Conservation (phyloP, 2,797 vertebrate species). For the Odontamblyopus lacepedii region DNA sequence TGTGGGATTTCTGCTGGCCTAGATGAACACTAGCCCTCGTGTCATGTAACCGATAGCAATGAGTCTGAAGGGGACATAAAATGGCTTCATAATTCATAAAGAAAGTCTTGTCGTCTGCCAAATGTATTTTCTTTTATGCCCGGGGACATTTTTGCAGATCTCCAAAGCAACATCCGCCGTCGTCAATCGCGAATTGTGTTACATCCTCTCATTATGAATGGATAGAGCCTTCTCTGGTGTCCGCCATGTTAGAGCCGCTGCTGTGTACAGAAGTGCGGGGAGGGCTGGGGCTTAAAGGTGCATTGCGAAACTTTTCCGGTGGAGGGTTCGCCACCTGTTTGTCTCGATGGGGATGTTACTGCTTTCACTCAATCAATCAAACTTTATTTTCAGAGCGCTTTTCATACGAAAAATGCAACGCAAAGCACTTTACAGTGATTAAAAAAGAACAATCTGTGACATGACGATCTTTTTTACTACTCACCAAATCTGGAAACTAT, state of each 20-base stretch:
- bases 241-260: slow-evolving; percentile 33
- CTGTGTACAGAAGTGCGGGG: slow-evolving; percentile 38
- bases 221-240: slow-evolving; percentile 57
- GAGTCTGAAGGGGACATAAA: slow-evolving; percentile 18
- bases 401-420: no score
- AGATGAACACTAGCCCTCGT: slow-evolving; percentile 29
- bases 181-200: slow-evolving; percentile 44
- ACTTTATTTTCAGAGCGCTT: no score
- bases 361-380: no score
- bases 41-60: slow-evolving; percentile 34
- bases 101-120: slow-evolving; percentile 15
- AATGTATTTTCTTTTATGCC: slow-evolving; percentile 24
- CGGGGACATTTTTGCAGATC: slow-evolving; percentile 16
- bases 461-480: no score
- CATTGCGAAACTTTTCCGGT: no score
- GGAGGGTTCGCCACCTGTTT: no score
- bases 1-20: slow-evolving; percentile 40
- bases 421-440: no score
- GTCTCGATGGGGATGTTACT: no score
- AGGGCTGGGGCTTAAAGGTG: slow-evolving; percentile 23
- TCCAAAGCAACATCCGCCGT: slow-evolving; percentile 23
- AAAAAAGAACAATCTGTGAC: no score
- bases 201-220: slow-evolving; percentile 60
- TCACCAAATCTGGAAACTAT: no score
- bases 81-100: slow-evolving; percentile 27